Evolutionary conservation across 2,888 invertebrate genomes (phyloP).

Genomic region (Caenorhabditis japonica): DNA sequence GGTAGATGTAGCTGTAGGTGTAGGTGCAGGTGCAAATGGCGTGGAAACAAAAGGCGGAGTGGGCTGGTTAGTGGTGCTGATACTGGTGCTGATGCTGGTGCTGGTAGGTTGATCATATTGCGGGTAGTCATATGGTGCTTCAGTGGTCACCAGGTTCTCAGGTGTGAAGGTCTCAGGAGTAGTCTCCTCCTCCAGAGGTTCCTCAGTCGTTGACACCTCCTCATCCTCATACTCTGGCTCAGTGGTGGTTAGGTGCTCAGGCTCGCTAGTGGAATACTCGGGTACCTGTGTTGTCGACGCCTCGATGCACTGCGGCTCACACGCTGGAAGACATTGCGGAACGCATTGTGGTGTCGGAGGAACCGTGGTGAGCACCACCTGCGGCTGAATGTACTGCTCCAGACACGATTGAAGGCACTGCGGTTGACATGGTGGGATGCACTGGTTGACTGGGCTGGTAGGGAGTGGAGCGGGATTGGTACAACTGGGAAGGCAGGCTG

Average conservation of each 20-base stretch:
- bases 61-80: constrained; percentile 5
- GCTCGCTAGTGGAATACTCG: constrained; percentile 10
- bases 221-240: constrained; percentile 13
- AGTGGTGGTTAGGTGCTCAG: constrained; percentile 6
- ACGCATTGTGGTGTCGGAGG: constrained; percentile 34
- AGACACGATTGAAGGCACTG: constrained; percentile 57
- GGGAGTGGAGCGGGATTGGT: constrained; percentile 27
- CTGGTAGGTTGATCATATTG: constrained; percentile 46
- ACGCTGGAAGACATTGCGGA: constrained; percentile 53
- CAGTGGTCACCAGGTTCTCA: constrained; percentile 8
- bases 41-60: too few species aligned
- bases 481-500: constrained; percentile 54
- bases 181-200: background rate
- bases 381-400: constrained; percentile 43
- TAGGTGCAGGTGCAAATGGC: too few species aligned
- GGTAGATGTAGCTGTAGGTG: constrained; percentile 3
- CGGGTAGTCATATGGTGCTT: constrained; percentile 35
- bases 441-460: constrained; percentile 27
- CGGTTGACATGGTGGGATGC: constrained; percentile 57
- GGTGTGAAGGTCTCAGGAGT: background rate
- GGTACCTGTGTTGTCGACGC: constrained; percentile 38
- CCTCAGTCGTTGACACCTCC: background rate
- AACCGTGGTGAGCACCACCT: background rate
- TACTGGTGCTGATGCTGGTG: background rate
- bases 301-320: constrained; percentile 53